phyloP scores from a whole-genome alignment of 2,797 vertebrate species.

The Spinus pinus region DNA sequence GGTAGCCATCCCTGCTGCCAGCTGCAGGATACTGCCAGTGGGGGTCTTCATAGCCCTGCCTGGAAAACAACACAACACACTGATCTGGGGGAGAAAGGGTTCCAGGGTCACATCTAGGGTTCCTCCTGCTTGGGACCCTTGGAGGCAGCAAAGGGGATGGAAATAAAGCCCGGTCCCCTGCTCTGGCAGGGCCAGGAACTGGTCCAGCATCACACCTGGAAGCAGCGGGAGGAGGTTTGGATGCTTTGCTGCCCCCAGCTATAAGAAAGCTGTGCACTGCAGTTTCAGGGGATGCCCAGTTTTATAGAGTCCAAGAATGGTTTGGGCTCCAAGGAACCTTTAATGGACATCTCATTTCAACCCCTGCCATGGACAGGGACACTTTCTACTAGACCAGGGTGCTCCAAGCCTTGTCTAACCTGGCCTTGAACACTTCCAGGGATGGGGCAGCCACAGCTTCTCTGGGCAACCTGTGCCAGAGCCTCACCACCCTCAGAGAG shows the following conservation, averaged over 20 bases:
- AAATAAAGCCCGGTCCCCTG: neutral
- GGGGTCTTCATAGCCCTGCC: constrained; percentile 77
- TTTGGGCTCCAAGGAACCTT: neutral
- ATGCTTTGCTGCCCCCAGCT: neutral
- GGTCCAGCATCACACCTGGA: neutral
- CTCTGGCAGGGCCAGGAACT: neutral
- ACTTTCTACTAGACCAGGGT: rapidly evolving
- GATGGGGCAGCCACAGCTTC: neutral
- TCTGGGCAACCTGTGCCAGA: neutral
- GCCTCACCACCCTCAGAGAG: neutral
- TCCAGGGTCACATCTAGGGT: neutral
- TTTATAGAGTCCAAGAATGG: neutral
- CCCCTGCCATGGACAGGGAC: neutral
- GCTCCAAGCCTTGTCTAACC: neutral
- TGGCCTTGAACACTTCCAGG: neutral
- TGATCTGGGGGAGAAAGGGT: neutral
- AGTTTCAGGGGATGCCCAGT: neutral
- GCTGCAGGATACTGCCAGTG: constrained; percentile 60
- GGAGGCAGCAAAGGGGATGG: neutral
- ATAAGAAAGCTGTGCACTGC: neutral
- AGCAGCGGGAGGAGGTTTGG: neutral
- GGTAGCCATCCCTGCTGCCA: constrained; percentile 69
- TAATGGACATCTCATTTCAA: neutral
- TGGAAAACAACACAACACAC: constrained; percentile 47
- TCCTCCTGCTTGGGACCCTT: neutral